Base-by-base conservation (phyloP, 2,797 vertebrate species). In the Lacerta bilineata region DNA sequence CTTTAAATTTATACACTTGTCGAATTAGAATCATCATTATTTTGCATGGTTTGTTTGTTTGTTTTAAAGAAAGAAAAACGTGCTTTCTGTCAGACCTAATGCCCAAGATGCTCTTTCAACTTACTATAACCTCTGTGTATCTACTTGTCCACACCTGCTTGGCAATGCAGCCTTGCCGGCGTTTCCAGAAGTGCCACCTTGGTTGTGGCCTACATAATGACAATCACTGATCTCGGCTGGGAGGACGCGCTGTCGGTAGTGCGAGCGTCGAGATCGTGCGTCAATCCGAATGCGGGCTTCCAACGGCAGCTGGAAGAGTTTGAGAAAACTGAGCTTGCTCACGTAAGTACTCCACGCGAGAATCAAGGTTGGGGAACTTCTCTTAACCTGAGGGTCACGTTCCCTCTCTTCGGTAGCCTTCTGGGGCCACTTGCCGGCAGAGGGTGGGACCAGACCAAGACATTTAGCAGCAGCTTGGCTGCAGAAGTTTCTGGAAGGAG, bases 121-220 rank as follows among this genome's bases (percentile, higher is more conserved):
- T 83, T 59, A 61, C 41, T 77, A 10, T 88, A 50, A 66, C 83
- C 18, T 77, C 71, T 5, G 0, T 66, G 8, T 84, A 77, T 86
- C 64, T 85, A 0, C 87, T 74, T 85, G 8, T 66, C 46, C 90
- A 11, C 5, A 10, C 50, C 29, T 87, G 9, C 3, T 80, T 83
- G 93, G 39, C 82, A 75, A 3, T 85, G 6, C 94, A 99, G 99
- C 96, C 97, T 99, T 94, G 98, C 98, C 3, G 99, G 99, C 2
- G 98, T 99, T 92, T 99, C 99, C 83, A 98, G 99, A 82, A 99
- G 99, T 0, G 98, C 99, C 86, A 99, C 98, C 0, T 91, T 99
- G 95, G 99, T 99, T 87, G 98, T 98, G 17, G 98, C 98, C 8
- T 99, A 99, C 94, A 97, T 99, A 95, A 99, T 99, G 99, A 98